A percentile compares a stretch with the other conserved stretches of the same genome.
These are phyloP conservation scores for Trachops cirrhosus DNA, from an alignment of 2,797 vertebrate species.

Conservation along the genomic window DNA sequence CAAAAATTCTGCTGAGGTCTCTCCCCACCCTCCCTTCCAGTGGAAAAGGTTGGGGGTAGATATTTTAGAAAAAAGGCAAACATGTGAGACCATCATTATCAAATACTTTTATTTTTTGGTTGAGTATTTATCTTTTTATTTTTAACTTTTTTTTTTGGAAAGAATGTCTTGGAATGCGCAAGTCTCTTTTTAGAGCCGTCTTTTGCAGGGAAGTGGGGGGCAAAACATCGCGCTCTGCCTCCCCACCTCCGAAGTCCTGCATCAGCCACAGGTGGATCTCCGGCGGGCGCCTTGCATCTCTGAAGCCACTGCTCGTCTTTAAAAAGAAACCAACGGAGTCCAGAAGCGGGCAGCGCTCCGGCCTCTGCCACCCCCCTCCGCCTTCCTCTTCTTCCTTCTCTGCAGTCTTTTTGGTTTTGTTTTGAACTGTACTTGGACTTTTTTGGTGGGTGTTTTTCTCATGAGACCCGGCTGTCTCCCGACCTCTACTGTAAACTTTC, in stretches of 20 bases:
- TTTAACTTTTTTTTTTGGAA: constrained; percentile 43
- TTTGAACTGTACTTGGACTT: neutral
- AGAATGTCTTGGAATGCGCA: constrained; percentile 56
- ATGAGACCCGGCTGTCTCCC: neutral
- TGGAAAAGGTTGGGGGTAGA: neutral
- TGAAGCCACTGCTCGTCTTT: constrained; percentile 38
- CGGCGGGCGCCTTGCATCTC: neutral
- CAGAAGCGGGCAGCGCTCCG: neutral
- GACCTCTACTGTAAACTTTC: constrained; percentile 49
- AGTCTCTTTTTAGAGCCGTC: neutral
- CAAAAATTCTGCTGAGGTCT: constrained; percentile 43
- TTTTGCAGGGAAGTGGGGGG: neutral
- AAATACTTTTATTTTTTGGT: constrained; percentile 62
- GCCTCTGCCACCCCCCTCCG: neutral
- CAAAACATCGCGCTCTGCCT: neutral
- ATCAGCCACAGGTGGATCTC: constrained; percentile 22
- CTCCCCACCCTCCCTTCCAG: neutral
- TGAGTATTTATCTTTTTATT: constrained; percentile 75
- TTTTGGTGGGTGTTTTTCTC: neutral
- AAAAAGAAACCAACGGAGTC: neutral
- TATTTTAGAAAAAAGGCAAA: neutral
- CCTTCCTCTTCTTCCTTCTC: neutral
- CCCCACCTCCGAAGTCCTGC: neutral
- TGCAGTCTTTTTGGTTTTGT: neutral
- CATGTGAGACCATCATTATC: constrained; percentile 48